Percentiles rank a stretch among this genome's conserved stretches.
Conservation (phyloP, 1,140 invertebrate genomes). For the Trichonephila inaurata region DNA sequence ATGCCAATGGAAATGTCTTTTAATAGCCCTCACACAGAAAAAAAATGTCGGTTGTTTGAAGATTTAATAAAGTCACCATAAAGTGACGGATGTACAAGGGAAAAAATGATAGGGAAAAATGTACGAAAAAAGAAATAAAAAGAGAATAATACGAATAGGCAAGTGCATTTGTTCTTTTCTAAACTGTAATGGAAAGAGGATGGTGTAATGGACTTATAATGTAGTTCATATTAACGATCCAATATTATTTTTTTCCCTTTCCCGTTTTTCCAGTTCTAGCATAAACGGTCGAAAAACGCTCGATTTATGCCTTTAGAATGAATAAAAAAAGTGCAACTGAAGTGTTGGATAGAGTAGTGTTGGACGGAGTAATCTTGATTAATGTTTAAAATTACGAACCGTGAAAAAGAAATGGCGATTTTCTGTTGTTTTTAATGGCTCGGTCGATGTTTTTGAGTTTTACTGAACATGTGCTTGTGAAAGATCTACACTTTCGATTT, state of each 20-base stretch:
- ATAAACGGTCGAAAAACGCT: conserved; percentile 43
- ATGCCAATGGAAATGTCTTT: conserved; percentile 64
- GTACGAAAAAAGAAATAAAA: conserved; percentile 28
- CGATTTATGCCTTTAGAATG: conserved; percentile 41
- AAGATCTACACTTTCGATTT: conserved; percentile 6
- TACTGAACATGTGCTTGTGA: background rate
- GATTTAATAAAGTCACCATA: conserved; percentile 76
- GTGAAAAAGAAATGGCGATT: conserved; percentile 27
- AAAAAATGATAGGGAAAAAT: conserved; percentile 45
- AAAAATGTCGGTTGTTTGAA: conserved; percentile 58
- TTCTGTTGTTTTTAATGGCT: conserved; percentile 42
- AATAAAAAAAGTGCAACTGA: background rate
- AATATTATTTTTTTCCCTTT: background rate
- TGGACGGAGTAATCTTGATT: conserved; percentile 44
- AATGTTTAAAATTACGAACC: conserved; percentile 51
- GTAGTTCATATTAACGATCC: conserved; percentile 65
- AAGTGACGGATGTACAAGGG: conserved; percentile 62
- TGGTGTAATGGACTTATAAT: conserved; percentile 74
- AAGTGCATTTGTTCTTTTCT: conserved; percentile 49
- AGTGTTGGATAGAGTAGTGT: background rate
- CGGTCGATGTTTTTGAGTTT: background rate
- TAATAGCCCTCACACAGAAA: conserved; percentile 13
- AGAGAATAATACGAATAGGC: conserved; percentile 15
- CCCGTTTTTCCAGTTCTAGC: background rate
- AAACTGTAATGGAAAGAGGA: conserved; percentile 16